Percentiles rank a stretch among this genome's conserved stretches.
These are phyloP conservation scores for Naja naja DNA, from an alignment of 2,113 vertebrate species.

Conservation along the genomic window DNA sequence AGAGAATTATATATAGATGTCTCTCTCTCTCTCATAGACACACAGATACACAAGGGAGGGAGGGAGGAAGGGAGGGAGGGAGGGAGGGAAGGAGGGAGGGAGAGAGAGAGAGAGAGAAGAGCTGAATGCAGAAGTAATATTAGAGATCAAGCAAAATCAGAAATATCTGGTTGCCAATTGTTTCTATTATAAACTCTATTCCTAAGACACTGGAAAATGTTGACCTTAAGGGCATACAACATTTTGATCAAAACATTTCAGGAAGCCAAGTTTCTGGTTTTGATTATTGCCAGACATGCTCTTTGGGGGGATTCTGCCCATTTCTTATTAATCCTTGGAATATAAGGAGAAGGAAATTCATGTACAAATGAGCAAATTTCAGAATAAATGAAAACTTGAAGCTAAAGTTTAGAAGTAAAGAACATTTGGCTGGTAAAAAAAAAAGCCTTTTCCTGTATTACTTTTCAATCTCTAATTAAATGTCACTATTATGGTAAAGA, in stretches of 20 bases:
- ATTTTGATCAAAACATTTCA: constrained; percentile 48
- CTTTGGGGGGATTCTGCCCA: neutral
- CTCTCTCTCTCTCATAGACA: too few species aligned
- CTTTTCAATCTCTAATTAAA: neutral
- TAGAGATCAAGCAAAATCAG: neutral
- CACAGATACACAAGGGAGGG: too few species aligned
- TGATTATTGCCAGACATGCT: neutral
- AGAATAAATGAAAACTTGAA: neutral
- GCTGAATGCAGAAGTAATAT: neutral
- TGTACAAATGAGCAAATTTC: neutral
- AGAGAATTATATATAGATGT: neutral
- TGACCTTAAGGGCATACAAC: constrained; percentile 65
- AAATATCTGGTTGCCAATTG: constrained; percentile 36
- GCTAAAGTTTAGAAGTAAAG: neutral
- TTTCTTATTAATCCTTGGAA: neutral
- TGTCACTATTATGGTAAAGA: neutral
- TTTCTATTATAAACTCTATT: constrained; percentile 41
- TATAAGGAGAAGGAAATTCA: neutral
- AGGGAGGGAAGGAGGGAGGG: neutral
- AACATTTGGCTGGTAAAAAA: neutral
- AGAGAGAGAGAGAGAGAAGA: neutral
- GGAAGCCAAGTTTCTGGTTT: constrained; percentile 49
- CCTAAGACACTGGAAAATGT: constrained; percentile 50
- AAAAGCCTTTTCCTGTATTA: neutral
- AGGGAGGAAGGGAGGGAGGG: neutral